Evolutionary conservation across 2,888 invertebrate species (phyloP).

Genomic region (Doris montereyensis): DNA sequence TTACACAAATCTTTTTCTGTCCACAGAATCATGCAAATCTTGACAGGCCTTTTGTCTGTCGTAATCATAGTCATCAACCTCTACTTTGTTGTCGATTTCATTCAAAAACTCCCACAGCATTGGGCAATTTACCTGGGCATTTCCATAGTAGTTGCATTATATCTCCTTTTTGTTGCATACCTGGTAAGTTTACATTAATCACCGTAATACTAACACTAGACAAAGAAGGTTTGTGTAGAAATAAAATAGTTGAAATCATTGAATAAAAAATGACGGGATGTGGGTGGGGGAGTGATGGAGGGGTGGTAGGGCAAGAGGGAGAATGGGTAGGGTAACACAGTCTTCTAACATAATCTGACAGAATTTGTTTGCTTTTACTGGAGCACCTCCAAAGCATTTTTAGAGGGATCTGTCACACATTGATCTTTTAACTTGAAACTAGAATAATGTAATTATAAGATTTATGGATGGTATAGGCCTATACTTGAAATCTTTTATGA

Average conservation of each 20-base stretch:
- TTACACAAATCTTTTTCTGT: neutral
- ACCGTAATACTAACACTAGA: neutral
- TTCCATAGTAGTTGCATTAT: slow-evolving; percentile 78
- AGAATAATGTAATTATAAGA: too few relatives aligned
- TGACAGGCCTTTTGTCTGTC: slow-evolving; percentile 80
- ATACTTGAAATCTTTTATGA: too few relatives aligned
- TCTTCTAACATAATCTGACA: too few relatives aligned
- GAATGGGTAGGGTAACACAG: too few relatives aligned
- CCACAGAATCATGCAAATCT: slow-evolving; percentile 80
- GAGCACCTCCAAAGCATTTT: too few relatives aligned
- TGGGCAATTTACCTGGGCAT: slow-evolving; percentile 74
- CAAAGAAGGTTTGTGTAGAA: neutral
- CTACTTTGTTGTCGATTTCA: slow-evolving; percentile 82
- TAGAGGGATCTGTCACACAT: too few relatives aligned
- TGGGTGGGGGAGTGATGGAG: neutral
- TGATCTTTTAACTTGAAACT: too few relatives aligned
- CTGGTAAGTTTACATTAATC: slow-evolving; percentile 81
- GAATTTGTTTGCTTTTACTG: too few relatives aligned
- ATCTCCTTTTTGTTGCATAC: slow-evolving; percentile 83
- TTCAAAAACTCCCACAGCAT: slow-evolving; percentile 68
- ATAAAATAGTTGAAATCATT: neutral
- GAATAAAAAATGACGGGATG: neutral
- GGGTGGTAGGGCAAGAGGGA: neutral
- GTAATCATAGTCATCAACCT: slow-evolving; percentile 85
- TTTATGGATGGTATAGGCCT: too few relatives aligned